These are phyloP conservation scores for Celastrina argiolus DNA, from an alignment of 2,888 invertebrate genomes.

Conservation along the genomic window DNA sequence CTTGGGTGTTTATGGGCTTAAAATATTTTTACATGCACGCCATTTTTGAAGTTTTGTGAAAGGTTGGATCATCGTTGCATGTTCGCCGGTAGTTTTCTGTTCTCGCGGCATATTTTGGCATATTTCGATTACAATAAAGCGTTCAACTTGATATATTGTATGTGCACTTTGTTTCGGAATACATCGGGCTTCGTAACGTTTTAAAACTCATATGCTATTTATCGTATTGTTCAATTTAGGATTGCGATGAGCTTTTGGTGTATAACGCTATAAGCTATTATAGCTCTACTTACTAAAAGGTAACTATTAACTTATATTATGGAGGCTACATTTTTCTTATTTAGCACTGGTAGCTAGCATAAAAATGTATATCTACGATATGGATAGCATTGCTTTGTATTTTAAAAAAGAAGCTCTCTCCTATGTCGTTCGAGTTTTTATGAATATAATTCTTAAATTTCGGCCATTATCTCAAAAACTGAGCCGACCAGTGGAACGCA, in stretches of 20 bases:
- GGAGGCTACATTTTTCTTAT: too few relatives aligned
- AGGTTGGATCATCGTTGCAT: slow-evolving; percentile 70
- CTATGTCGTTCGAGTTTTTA: slow-evolving; percentile 15
- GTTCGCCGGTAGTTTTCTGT: slow-evolving; percentile 71
- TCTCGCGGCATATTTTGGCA: slow-evolving; percentile 76
- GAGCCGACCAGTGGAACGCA: slow-evolving; percentile 36
- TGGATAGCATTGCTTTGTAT: neutral
- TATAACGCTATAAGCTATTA: neutral
- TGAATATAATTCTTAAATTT: slow-evolving; percentile 11
- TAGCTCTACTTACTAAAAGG: too few relatives aligned
- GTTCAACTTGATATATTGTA: slow-evolving; percentile 71
- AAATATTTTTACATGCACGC: slow-evolving; percentile 64
- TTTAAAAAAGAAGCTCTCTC: neutral
- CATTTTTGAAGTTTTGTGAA: slow-evolving; percentile 66
- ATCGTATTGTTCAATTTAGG: slow-evolving; percentile 9
- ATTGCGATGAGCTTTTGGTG: neutral
- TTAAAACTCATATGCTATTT: slow-evolving; percentile 13
- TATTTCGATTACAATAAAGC: slow-evolving; percentile 78
- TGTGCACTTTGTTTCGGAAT: slow-evolving; percentile 58
- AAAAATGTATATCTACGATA: neutral
- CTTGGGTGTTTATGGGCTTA: slow-evolving; percentile 56
- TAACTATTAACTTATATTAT: too few relatives aligned
- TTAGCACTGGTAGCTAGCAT: too few relatives aligned
- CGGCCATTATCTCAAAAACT: neutral
- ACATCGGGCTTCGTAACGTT: slow-evolving; percentile 27